phyloP scores from a whole-genome alignment of 2,113 vertebrate species.

The Gnathonemus longibarbis region DNA sequence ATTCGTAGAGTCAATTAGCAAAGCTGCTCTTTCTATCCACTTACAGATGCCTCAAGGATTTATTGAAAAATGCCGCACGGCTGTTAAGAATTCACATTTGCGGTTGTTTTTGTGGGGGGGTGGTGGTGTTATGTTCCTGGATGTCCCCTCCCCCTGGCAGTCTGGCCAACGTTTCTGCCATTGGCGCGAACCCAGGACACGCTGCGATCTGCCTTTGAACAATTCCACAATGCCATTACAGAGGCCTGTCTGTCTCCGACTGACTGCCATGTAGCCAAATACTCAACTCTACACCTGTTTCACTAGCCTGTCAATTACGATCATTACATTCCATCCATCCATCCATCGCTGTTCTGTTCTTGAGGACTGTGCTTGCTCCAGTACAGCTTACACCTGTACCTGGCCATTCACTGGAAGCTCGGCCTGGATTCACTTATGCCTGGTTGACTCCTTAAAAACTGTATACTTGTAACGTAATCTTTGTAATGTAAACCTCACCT shows the following conservation, averaged over 20 bases:
- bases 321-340: not conserved
- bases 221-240: not conserved
- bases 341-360: not conserved
- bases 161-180: not conserved
- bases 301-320: not conserved
- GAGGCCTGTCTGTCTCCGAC: not conserved
- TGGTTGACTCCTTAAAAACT: not conserved
- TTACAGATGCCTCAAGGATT: not conserved
- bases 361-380: not conserved
- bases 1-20: not conserved
- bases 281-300: not conserved
- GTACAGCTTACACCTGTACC: not conserved
- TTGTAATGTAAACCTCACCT: not conserved
- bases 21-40: not conserved
- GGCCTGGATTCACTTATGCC: not conserved
- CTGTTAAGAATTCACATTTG: not conserved
- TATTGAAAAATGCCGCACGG: not conserved
- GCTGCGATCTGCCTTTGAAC: not conserved
- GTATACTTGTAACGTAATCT: not conserved
- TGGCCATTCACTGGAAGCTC: not conserved
- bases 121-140: not conserved
- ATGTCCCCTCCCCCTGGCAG: not conserved
- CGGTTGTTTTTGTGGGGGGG: not conserved
- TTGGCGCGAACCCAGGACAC: not conserved
- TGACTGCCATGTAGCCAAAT: not conserved